Percentiles rank a stretch among this genome's conserved stretches.
Evolutionary conservation across 2,888 invertebrate species (phyloP).

Genomic region (Coleophora deauratella): DNA sequence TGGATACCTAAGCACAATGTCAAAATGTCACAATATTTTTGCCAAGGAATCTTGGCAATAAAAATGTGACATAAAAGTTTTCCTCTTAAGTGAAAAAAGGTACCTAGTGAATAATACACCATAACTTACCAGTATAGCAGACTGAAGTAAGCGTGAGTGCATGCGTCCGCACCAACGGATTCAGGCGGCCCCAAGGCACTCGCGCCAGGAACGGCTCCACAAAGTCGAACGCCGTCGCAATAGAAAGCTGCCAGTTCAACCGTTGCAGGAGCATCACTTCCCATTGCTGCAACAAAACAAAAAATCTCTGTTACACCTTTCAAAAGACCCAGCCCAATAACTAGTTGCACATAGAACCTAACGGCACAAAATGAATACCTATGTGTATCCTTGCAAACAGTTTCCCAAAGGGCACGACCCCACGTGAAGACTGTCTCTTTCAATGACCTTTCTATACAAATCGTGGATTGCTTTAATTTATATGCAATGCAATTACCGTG

Average conservation of each 20-base stretch:
- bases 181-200: conserved; percentile 74
- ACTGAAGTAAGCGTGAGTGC: conserved; percentile 84
- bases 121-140: conserved; percentile 82
- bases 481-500: conserved; percentile 22
- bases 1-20: no score
- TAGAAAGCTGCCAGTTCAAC: conserved; percentile 86
- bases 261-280: conserved; percentile 84
- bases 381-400: conserved; percentile 7
- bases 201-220: conserved; percentile 85
- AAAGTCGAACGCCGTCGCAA: conserved; percentile 87
- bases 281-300: conserved; percentile 79
- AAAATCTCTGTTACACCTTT: conserved; percentile 7
- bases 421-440: conserved; percentile 35
- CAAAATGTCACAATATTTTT: no score
- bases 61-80: no score
- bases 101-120: no score
- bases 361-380: no score
- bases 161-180: conserved; percentile 78
- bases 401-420: conserved; percentile 36
- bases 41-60: no score
- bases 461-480: conserved; percentile 23
- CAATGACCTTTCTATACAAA: conserved; percentile 17
- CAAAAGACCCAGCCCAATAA: no score
- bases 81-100: no score
- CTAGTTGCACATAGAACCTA: no score